Evolutionary conservation across 1,140 invertebrate species (phyloP).

Genomic region (Luehdorfia chinensis): DNA sequence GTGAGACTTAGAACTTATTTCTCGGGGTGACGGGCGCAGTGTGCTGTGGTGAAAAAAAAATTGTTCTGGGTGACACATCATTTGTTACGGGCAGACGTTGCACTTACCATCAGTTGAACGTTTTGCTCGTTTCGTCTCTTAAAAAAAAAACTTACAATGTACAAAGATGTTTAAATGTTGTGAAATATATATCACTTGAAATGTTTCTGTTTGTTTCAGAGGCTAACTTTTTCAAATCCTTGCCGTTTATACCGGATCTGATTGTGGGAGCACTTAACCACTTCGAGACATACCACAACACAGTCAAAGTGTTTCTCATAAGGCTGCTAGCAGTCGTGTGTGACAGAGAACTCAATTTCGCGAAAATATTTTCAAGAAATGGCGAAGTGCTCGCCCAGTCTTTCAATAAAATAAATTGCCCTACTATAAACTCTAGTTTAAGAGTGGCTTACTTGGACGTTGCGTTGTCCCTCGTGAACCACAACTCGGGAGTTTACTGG

Average conservation of each 20-base stretch:
- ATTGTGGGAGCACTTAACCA: conserved; percentile 36
- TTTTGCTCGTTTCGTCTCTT: no score
- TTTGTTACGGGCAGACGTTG: no score
- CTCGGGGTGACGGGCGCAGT: no score
- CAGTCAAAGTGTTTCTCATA: conserved; percentile 59
- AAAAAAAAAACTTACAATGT: no score
- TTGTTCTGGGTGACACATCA: no score
- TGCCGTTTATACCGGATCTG: conserved; percentile 42
- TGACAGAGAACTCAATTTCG: conserved; percentile 46
- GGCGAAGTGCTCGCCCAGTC: conserved; percentile 34
- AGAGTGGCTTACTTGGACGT: conserved; percentile 60
- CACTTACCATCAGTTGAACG: no score
- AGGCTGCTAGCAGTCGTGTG: conserved; percentile 41
- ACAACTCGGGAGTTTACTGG: conserved; percentile 55
- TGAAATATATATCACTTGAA: not conserved
- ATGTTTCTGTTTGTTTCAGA: conserved; percentile 43
- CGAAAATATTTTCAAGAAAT: conserved; percentile 43
- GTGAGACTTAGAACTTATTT: no score
- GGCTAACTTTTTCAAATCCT: conserved; percentile 29
- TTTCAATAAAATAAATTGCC: conserved; percentile 42
- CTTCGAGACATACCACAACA: conserved; percentile 43
- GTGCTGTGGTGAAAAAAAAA: no score
- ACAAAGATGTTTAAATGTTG: no score
- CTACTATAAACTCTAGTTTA: conserved; percentile 42
- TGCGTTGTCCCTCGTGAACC: conserved; percentile 43